Percentiles rank a stretch among this genome's conserved stretches.
Evolutionary conservation across 2,113 vertebrate species (phyloP).

Genomic region (Montifringilla adamsi): DNA sequence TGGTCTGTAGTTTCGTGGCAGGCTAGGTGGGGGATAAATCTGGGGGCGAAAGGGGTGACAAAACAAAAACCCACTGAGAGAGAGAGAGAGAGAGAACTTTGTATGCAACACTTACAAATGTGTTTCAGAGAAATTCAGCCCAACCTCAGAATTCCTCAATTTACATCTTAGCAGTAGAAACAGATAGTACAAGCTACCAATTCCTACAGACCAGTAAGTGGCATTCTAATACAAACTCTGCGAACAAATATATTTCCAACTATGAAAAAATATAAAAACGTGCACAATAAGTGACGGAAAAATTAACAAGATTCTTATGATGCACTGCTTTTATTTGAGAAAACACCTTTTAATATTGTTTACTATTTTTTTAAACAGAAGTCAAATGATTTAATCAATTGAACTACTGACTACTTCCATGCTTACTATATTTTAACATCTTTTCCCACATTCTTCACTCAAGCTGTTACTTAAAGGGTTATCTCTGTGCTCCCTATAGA

Average conservation of each 20-base stretch:
- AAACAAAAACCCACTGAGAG: not conserved
- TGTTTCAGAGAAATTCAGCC: not conserved
- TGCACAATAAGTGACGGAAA: not conserved
- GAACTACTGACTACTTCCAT: not conserved
- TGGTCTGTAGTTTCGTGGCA: slow-evolving; percentile 85
- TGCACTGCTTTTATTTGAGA: not conserved
- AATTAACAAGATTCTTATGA: not conserved
- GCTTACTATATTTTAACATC: not conserved
- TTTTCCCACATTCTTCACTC: not conserved
- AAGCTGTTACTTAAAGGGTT: not conserved
- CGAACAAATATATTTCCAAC: not conserved
- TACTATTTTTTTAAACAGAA: not conserved
- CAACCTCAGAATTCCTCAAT: not conserved
- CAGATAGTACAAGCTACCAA: not conserved
- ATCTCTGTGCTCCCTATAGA: not conserved
- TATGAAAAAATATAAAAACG: not conserved
- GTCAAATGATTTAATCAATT: not conserved
- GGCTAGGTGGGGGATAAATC: slow-evolving; percentile 83
- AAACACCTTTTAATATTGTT: not conserved
- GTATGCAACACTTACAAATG: not conserved
- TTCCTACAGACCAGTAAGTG: not conserved
- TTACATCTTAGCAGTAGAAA: not conserved
- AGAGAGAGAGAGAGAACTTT: not conserved
- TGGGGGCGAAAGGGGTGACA: not conserved
- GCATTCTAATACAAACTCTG: not conserved